A percentile compares a stretch with the other conserved stretches of the same genome.
Conservation (phyloP, 2,888 invertebrate genomes). For the Eudasyphora cyanicolor region DNA sequence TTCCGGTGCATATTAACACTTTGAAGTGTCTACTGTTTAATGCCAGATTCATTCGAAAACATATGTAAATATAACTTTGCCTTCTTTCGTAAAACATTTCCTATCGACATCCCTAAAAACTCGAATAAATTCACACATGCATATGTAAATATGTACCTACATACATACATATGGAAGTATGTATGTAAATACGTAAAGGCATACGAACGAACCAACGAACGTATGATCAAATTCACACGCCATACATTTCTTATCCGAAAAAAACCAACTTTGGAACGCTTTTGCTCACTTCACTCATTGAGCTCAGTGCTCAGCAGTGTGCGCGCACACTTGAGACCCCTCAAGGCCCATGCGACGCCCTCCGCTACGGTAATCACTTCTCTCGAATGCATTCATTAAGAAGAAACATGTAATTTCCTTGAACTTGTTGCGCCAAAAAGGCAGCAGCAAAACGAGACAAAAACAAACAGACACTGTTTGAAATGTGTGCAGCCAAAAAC, state of each 20-base stretch:
- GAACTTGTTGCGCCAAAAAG: slow-evolving; percentile 67
- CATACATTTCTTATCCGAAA: not conserved
- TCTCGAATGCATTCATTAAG: not conserved
- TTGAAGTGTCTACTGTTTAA: no score
- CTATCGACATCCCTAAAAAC: no score
- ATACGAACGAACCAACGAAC: not conserved
- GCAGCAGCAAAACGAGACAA: slow-evolving; percentile 41
- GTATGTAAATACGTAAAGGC: not conserved
- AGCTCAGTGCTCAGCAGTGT: no score
- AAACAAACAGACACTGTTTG: slow-evolving; percentile 21
- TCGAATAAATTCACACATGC: not conserved
- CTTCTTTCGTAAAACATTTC: no score
- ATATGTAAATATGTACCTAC: not conserved
- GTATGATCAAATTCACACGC: slow-evolving; percentile 21
- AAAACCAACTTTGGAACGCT: not conserved
- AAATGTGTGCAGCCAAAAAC: not conserved
- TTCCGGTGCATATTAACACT: no score
- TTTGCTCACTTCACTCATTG: no score
- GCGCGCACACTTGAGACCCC: slow-evolving; percentile 34
- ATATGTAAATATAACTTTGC: no score
- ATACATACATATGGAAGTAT: not conserved
- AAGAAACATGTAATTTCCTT: slow-evolving; percentile 64
- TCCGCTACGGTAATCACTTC: not conserved
- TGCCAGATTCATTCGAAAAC: no score
- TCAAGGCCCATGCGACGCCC: not conserved